A percentile compares a stretch with the other conserved stretches of the same genome.
phyloP scores from a whole-genome alignment of 2,888 invertebrate species.

The Dendrolimus houi region DNA sequence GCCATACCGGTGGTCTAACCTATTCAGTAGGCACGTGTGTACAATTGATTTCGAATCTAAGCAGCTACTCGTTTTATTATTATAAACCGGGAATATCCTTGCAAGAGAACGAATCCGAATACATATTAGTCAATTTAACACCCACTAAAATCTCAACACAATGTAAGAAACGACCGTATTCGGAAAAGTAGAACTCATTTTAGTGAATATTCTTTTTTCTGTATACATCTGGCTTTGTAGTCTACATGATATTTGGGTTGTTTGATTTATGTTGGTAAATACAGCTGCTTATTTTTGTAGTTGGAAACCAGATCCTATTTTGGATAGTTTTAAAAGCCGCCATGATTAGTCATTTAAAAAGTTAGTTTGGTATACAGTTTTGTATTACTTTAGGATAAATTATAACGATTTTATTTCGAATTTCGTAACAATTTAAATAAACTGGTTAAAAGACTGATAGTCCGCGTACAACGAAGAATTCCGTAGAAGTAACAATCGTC shows the following conservation, averaged over 20 bases:
- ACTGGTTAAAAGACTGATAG: no score
- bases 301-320: neutral
- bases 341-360: no score
- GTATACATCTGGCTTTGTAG: slow-evolving; percentile 2
- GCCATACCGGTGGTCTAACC: slow-evolving; percentile 27
- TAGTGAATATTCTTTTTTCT: slow-evolving; percentile 1
- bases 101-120: neutral
- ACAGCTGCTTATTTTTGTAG: slow-evolving; percentile 5
- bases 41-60: slow-evolving; percentile 16
- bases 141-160: neutral
- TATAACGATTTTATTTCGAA: no score
- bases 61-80: slow-evolving; percentile 16
- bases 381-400: no score
- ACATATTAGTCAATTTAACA: slow-evolving; percentile 1
- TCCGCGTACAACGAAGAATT: no score
- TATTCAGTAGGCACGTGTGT: slow-evolving; percentile 20
- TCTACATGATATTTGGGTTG: slow-evolving; percentile 4
- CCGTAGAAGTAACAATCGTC: no score
- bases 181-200: slow-evolving; percentile 1
- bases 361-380: no score
- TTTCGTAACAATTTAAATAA: no score
- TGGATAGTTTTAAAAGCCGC: no score
- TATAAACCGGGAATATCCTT: slow-evolving; percentile 10
- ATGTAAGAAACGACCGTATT: slow-evolving; percentile 1
- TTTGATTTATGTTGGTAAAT: slow-evolving; percentile 5